Base-by-base conservation (phyloP, 2,888 invertebrate species). In the Morpho helenor region DNA sequence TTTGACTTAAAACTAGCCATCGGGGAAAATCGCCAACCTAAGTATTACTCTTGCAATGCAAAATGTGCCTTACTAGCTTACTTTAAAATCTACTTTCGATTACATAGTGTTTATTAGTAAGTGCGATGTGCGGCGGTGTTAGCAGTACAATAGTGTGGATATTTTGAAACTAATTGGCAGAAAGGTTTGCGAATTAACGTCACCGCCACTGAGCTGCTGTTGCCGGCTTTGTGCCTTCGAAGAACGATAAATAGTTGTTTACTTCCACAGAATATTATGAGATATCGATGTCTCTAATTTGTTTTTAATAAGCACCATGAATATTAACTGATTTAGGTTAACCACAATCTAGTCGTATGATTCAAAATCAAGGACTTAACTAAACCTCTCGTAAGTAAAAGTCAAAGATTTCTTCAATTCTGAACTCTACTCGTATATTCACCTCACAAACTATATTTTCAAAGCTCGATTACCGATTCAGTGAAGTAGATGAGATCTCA, bases 151-250 rank as follows among this genome's bases (percentile, higher is more conserved):
- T 88, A 87, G 87, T 87, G 87, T 84, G 79, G 87, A 87, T 87
- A 87, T 89, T 90, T 87, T 82, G 83, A 87, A 84, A 87, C 90
- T 90, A 90, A 90, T 90, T 90, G 90, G 90, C 88, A 88, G 87
- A 87, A 87, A 89, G 89, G 89, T 88, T 88, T 87, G 86, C 84
- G 87, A 89, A 89, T 88, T 87, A 89, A 87, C 87, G 85, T 88
- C 89, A 85, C 77, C 82, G 87, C 79, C 84, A 76, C 66, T 71
- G 75, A 76, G 76, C 75, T 72, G 75, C 72, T 69, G 73, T 74
- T 73, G 71, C 70, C 75, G 80, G 81, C 82, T 86, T 85, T 87
- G 79, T 84, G 77, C 75, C 65, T 66, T 62, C 62, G 52, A 62
- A 67, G 65, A 60, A 61, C 73, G 76, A 77, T 79, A 79, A 78